Conservation (phyloP, 1,140 invertebrate species). For the Nebria ingens region DNA sequence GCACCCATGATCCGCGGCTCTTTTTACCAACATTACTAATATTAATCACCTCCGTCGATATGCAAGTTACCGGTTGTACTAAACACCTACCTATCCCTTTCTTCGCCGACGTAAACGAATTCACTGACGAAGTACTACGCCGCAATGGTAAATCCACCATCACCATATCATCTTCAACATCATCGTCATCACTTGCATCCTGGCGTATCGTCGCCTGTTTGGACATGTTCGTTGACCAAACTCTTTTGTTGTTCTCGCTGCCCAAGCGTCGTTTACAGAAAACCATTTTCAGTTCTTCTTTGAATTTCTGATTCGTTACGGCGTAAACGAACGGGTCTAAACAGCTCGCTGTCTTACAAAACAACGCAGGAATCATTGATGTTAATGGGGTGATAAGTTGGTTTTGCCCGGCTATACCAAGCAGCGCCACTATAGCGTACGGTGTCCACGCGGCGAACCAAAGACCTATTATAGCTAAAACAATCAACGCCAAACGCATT, state of each 20-base stretch:
- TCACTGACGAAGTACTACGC: background rate
- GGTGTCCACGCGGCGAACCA: slow-evolving; percentile 71
- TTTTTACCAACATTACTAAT: background rate
- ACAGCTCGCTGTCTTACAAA: slow-evolving; percentile 62
- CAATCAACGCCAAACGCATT: slow-evolving; percentile 51
- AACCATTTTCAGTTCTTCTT: slow-evolving; percentile 15
- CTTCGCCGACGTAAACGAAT: background rate
- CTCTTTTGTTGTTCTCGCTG: background rate
- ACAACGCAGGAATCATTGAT: slow-evolving; percentile 65
- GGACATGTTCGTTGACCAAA: slow-evolving; percentile 11
- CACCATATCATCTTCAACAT: slow-evolving; percentile 17
- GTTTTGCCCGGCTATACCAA: slow-evolving; percentile 55
- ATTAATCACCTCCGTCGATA: background rate
- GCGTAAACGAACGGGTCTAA: slow-evolving; percentile 68
- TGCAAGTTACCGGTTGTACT: background rate
- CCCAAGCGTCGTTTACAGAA: background rate
- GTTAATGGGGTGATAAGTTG: slow-evolving; percentile 50
- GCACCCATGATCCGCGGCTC: slow-evolving; percentile 12
- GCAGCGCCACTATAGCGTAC: slow-evolving; percentile 58
- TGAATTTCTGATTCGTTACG: slow-evolving; percentile 56
- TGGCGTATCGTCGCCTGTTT: background rate
- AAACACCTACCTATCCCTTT: background rate
- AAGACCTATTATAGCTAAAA: slow-evolving; percentile 52
- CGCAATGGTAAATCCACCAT: slow-evolving; percentile 10
- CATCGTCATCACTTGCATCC: background rate